Evolutionary conservation across 2,797 vertebrate genomes (phyloP), one percentile per base, ranked within the genome.

Genomic region (Eleutherodactylus coqui): DNA sequence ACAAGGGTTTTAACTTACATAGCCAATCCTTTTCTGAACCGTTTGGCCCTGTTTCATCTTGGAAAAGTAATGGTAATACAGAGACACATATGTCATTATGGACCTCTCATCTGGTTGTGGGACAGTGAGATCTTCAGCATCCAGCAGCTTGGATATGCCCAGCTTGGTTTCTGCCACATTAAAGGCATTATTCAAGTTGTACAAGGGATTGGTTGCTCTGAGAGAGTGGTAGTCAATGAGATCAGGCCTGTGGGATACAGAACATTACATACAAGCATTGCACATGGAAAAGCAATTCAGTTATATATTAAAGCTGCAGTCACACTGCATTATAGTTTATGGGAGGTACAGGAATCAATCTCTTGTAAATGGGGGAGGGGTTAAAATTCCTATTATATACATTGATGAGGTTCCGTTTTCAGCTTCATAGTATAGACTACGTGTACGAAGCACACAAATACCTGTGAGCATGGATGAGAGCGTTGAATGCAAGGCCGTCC

Each of bases 41-140:
- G 95, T 98, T 90, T 96, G 96, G 0, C 92, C 96, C 87, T 96
- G 95, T 89, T 94, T 96, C 92, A 97, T 91, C 88, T 88, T 95
- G 90, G 96, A 97, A 93, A 97, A 97, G 89, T 95, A 95, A 91
- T 97, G 96, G 89, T 97, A 97, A 92, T 95, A 98, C 72, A 97
- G 93, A 0, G 96, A 97, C 87, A 98, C 92, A 0, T 97, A 97
- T 89, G 97, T 97, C 96, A 97, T 98, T 92, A 98, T 93, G 88
- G 97, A 98, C 89, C 92, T 94, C 89, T 97, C 96, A 1, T 97
- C 97, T 0, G 97, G 96, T 45, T 94, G 94, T 4, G 91, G 88
- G 2, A 95, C 93, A 0, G 94, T 90, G 79, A 97, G 94, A 43
- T 98, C 97, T 82, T 98, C 96, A 2, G 96, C 94, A 87, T 97